phyloP scores from a whole-genome alignment of 1,140 invertebrate genomes.

The roundworm (Caenorhabditis elegans) region DNA sequence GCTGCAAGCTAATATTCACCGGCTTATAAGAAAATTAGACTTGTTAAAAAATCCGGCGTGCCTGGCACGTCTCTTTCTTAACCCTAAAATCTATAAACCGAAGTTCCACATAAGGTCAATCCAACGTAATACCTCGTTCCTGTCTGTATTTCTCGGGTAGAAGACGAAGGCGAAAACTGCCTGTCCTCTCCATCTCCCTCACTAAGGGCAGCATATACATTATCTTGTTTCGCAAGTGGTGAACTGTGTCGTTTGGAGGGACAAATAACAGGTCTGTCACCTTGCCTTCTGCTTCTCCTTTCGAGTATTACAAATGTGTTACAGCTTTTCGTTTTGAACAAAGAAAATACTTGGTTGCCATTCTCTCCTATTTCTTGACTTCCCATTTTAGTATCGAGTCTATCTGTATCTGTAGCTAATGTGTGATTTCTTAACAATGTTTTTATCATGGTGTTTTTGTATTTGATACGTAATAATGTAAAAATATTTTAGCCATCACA shows the following conservation, averaged over 20 bases:
- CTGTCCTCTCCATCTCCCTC: not conserved
- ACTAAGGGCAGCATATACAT: slow-evolving; percentile 5
- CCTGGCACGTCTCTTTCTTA: no score
- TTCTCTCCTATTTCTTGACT: not conserved
- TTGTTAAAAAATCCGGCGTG: no score
- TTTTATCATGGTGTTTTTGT: no score
- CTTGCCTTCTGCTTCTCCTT: not conserved
- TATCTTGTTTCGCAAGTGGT: slow-evolving; percentile 29
- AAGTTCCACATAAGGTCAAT: not conserved
- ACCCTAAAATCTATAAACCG: no score
- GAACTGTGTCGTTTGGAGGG: slow-evolving; percentile 27
- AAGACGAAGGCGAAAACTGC: not conserved
- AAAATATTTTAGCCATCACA: no score
- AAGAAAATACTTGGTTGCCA: slow-evolving; percentile 3
- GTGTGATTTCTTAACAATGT: not conserved
- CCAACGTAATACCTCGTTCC: no score
- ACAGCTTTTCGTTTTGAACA: slow-evolving; percentile 19
- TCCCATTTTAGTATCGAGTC: not conserved
- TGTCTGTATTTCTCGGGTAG: not conserved
- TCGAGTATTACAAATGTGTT: slow-evolving; percentile 32
- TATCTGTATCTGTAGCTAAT: not conserved
- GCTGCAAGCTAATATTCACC: no score
- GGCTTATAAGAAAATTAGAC: no score
- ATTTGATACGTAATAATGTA: no score
- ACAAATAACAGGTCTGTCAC: slow-evolving; percentile 33